Conservation (phyloP, 2,888 invertebrate species). For the Rhagonycha fulva region DNA sequence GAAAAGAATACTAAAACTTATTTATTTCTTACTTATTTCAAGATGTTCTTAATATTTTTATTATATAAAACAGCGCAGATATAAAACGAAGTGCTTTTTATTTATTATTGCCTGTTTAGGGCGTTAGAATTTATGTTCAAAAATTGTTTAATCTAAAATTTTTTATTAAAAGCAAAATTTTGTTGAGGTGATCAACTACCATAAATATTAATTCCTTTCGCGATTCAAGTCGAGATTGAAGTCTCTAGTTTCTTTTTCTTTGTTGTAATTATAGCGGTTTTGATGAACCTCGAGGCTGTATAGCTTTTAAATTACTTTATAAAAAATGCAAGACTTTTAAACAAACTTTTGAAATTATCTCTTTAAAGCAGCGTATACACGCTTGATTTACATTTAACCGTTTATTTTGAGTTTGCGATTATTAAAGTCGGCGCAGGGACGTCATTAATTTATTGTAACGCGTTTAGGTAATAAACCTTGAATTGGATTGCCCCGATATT, state of each 20-base stretch:
- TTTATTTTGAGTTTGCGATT: constrained; percentile 15
- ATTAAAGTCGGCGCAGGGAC: constrained; percentile 9
- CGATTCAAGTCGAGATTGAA: not conserved
- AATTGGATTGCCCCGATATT: not conserved
- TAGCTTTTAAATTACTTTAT: constrained; percentile 42
- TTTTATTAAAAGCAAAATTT: not conserved
- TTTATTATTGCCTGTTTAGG: not conserved
- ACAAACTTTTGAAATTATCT: constrained; percentile 17
- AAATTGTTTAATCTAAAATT: not conserved
- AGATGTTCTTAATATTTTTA: not conserved
- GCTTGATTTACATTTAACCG: constrained; percentile 20
- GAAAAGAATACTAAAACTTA: not conserved
- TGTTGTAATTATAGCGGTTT: constrained; percentile 38
- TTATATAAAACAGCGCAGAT: not conserved
- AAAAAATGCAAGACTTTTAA: constrained; percentile 36
- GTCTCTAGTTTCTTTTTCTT: not conserved
- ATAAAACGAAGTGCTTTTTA: not conserved
- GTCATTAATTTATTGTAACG: constrained; percentile 8
- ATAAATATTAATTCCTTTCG: constrained; percentile 14
- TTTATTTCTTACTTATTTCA: not conserved
- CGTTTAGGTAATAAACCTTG: constrained; percentile 10
- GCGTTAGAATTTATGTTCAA: not conserved
- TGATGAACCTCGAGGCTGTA: constrained; percentile 39
- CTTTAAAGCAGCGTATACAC: constrained; percentile 13
- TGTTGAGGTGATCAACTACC: constrained; percentile 8